phyloP scores from a whole-genome alignment of 2,113 vertebrate genomes.

The Hoplias malabaricus region DNA sequence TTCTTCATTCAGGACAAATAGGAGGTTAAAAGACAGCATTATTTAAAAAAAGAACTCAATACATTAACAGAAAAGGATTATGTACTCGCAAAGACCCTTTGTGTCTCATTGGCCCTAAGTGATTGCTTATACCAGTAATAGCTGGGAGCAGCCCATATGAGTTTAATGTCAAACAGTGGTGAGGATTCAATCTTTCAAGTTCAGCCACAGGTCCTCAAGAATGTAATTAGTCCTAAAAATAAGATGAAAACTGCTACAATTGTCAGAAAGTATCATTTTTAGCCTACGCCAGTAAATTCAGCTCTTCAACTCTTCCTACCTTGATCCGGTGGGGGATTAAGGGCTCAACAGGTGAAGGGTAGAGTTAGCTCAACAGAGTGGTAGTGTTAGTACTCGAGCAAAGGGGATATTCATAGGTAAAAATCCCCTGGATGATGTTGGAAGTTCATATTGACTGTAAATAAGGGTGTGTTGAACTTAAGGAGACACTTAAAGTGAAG shows the following conservation, averaged over 20 bases:
- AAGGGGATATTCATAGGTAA: constrained; percentile 1
- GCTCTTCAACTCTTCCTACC: background rate
- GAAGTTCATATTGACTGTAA: constrained; percentile 31
- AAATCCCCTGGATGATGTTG: constrained; percentile 17
- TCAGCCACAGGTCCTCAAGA: background rate
- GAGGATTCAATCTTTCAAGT: no score
- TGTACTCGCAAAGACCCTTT: no score
- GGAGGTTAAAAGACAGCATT: no score
- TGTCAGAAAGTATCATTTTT: background rate
- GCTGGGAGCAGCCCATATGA: no score
- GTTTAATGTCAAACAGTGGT: no score
- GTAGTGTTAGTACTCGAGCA: background rate
- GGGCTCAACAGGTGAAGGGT: background rate
- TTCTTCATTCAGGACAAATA: no score
- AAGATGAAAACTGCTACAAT: background rate
- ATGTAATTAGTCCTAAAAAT: background rate
- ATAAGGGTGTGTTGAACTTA: constrained; percentile 28
- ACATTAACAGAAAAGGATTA: no score
- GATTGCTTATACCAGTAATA: no score
- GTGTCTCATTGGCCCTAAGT: no score
- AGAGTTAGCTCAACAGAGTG: constrained; percentile 16
- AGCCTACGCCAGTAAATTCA: background rate
- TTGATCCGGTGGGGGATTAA: background rate
- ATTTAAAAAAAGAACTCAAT: no score
- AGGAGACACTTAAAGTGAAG: constrained; percentile 3